Evolutionary conservation across 2,797 vertebrate species (phyloP), one percentile per base, ranked within the genome.

Genomic region (Cirrhinus mrigala): DNA sequence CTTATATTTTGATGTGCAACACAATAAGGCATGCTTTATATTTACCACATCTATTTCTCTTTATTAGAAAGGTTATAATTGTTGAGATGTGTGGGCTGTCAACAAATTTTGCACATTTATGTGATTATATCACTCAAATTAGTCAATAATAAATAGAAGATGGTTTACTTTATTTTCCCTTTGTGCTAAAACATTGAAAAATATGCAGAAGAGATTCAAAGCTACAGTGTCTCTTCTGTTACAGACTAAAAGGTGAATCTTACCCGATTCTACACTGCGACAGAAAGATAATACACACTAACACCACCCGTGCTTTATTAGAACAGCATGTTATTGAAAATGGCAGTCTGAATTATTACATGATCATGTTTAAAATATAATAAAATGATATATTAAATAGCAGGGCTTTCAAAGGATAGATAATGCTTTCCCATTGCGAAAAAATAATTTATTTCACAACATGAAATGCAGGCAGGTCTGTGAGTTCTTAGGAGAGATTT

Each of bases 391-490:
- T 20, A 75, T 66, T 83, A 52, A 40, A 56, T 29, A 54, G 29
- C n/a, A 37, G 14, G 50, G 71, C 75, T 24, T 50, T 50, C 15
- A 27, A 10, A 56, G 14, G 29, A 76, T 24, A 40, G 70, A 75
- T 76, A 75, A 52, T 66, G 73, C 70, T 44, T 66, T 66, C 58
- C 71, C 71, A 40, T 68, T 76, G 60, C 68, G 15, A 64, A 76
- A 76, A 76, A 44, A 62, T 3, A 76, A 77, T 76, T 54, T 83
- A 75, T 66, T 83, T 77, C 82, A 68, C 82, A 77, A 77, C 58
- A 62, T 69, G 62, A 69, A 54, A 78, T 76, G 16, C 37, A 15
- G 37, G 40, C 48, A 78, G 48, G 60, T 29, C 62, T 78, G 29
- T 24, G 60, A 75, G 76, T 44, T 37, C 73, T 22, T 48, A 40